Conservation (phyloP, 2,797 vertebrate species). For the Momotus momota region DNA sequence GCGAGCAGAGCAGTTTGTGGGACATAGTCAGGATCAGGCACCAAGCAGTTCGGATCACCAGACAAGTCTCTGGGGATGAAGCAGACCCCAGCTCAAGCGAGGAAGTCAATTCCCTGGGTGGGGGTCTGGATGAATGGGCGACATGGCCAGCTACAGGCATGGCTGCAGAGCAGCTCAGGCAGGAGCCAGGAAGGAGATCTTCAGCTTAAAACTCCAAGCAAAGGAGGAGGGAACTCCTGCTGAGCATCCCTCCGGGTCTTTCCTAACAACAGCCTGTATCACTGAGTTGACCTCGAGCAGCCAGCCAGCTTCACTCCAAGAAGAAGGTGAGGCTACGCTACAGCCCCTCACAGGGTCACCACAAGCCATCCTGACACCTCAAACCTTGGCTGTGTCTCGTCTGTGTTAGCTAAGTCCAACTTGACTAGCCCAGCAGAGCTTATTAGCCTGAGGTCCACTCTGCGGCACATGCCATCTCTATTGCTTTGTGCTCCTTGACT, state of each 20-base stretch:
- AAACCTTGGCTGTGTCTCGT: background rate
- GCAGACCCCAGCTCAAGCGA: fast-evolving
- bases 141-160: fast-evolving
- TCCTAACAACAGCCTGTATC: background rate
- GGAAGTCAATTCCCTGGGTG: background rate
- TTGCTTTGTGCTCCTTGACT: background rate
- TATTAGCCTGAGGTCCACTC: background rate
- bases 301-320: background rate
- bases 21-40: background rate
- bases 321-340: background rate
- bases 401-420: background rate
- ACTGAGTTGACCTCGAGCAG: background rate
- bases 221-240: background rate
- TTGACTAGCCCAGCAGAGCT: background rate
- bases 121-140: too few species aligned
- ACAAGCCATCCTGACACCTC: background rate
- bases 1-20: background rate
- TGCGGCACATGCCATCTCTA: background rate
- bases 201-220: background rate
- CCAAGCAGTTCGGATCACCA: background rate
- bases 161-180: background rate
- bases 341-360: background rate
- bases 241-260: background rate
- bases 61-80: background rate
- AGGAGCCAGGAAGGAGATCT: background rate